phyloP scores from a whole-genome alignment of 2,113 vertebrate species.

The Fulmarus glacialis region DNA sequence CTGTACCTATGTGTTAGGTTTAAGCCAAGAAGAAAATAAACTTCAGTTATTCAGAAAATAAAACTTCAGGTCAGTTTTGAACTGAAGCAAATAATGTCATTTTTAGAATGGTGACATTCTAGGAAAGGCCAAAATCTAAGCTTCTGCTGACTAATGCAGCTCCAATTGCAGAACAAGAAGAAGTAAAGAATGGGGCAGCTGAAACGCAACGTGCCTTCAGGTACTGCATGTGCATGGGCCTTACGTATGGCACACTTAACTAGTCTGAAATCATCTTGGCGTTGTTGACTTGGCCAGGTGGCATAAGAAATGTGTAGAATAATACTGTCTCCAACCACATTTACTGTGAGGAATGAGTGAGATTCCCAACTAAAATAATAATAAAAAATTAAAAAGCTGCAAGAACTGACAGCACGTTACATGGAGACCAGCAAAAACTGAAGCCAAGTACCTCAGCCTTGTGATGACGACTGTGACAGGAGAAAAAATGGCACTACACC shows the following conservation, averaged over 20 bases:
- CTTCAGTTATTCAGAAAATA: neutral
- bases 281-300: neutral
- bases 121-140: neutral
- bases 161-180: neutral
- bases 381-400: neutral
- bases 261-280: neutral
- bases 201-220: fast-evolving
- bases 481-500: neutral
- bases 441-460: neutral
- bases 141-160: neutral
- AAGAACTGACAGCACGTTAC: neutral
- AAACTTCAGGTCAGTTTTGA: neutral
- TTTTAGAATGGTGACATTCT: neutral
- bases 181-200: neutral
- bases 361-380: neutral
- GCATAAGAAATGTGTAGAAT: neutral
- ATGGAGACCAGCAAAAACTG: neutral
- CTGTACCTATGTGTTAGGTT: neutral
- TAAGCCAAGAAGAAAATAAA: neutral
- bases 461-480: neutral
- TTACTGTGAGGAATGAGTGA: neutral
- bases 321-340: neutral
- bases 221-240: neutral
- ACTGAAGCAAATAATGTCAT: neutral
- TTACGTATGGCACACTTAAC: neutral